Evolutionary conservation across 2,797 vertebrate species (phyloP), one percentile per base, ranked within the genome.

Genomic region (Darevskia nairensis): DNA sequence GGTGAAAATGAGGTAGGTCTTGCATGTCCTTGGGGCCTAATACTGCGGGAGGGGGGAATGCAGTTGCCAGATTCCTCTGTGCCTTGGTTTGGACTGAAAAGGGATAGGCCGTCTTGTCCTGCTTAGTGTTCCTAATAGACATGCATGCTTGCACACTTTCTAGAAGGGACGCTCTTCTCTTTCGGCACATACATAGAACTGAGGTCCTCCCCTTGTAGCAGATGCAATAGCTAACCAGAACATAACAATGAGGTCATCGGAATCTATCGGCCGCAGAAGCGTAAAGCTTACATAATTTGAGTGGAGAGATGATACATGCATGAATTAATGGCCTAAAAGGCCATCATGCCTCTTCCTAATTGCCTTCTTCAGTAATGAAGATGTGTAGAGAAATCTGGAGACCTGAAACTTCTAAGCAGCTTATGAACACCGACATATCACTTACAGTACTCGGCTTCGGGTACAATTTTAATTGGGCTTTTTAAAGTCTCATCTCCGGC

Each of bases 1-100:
- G 98, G 97, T 59, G 98, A 98, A 68, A 98, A 98, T 0, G 98
- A 99, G 97, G 97, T 97, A 3, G 21, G 82, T 89, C 29, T 4
- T 27, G 7, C 4, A 6, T 1, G 19, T 82, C 21, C 25, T 61
- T 64, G 23, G 25, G 25, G 8, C 15, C 69, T 66, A 46, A 29
- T 39, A 1, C n/a, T 39, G 21, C 29, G 32, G n/a, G 29, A 59
- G 8, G n/a, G 17, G 76, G 5, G 55, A 25, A 9, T 8, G 11
- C n/a, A 55, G n/a, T 8, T 39, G 19, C 6, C 13, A 32, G 41
- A 1, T 69, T 39, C 23, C 39, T 32, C 23, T 83, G 15, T 3
- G 74, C 50, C 81, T 39, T 59, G 13, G 23, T 71, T 46, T 86
- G 76, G n/a, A 15, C 29, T 83, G 23, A 83, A 68, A 50, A 10